These are phyloP conservation scores for Xiphophorus couchianus DNA, from an alignment of 2,113 vertebrate genomes.

Conservation along the genomic window DNA sequence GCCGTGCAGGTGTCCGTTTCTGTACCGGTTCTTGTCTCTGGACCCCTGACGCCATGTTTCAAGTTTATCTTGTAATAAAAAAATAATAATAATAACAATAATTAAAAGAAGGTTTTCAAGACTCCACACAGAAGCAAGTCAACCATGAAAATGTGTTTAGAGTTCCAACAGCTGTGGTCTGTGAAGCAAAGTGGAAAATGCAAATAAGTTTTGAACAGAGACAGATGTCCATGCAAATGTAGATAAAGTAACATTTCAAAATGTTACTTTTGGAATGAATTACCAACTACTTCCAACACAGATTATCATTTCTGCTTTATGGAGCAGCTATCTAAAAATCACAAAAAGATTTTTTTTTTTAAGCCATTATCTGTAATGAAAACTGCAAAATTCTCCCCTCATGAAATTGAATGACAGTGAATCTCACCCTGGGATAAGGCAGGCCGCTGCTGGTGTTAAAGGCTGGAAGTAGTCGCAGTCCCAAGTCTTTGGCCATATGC, in stretches of 20 bases:
- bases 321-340: not conserved
- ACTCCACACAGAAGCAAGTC: conserved; percentile 19
- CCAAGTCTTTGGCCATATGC: conserved; percentile 95
- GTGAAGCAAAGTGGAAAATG: conserved; percentile 45
- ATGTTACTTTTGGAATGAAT: not conserved
- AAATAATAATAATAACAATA: too few species aligned
- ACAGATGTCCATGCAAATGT: conserved; percentile 5
- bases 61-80: conserved; percentile 87
- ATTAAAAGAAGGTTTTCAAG: too few species aligned
- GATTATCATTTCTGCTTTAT: not conserved
- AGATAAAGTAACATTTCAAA: not conserved
- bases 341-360: not conserved
- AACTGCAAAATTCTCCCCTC: not conserved
- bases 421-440: conserved; percentile 95
- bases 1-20: conserved; percentile 98
- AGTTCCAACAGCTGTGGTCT: conserved; percentile 25
- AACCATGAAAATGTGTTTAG: conserved; percentile 13
- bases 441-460: conserved; percentile 99
- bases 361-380: not conserved
- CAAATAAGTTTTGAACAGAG: conserved; percentile 25
- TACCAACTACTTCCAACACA: not conserved
- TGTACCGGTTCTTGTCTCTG: conserved; percentile 93
- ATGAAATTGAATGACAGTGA: not conserved
- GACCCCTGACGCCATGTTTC: conserved; percentile 91
- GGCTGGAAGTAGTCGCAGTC: conserved; percentile 92